Evolutionary conservation across 92 coral and sea anemone species (phyloP).

Genomic region (Palythoa heliodiscus): DNA sequence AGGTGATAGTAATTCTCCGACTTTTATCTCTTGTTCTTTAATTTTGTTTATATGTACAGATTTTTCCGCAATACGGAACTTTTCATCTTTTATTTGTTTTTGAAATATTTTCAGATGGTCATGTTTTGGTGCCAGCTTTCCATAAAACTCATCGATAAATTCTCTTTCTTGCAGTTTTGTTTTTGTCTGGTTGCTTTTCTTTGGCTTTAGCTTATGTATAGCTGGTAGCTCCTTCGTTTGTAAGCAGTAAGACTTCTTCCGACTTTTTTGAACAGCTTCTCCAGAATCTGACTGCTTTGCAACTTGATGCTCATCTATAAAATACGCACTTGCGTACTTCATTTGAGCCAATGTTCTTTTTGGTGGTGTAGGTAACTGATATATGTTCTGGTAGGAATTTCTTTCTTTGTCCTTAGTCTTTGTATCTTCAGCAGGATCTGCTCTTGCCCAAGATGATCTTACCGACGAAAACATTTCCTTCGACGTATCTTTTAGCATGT

Average conservation of each 20-base stretch:
- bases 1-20: background rate
- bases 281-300: background rate
- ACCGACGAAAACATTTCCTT: slow-evolving; percentile 5
- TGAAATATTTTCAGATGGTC: background rate
- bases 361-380: background rate
- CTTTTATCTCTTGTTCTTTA: background rate
- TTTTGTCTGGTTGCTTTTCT: background rate
- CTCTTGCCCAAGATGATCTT: slow-evolving; percentile 18
- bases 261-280: background rate
- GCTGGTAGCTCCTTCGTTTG: background rate
- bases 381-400: background rate
- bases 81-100: background rate
- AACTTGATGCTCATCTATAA: background rate
- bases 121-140: slow-evolving; percentile 12
- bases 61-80: slow-evolving; percentile 8
- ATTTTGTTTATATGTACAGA: background rate
- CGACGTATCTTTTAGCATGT: background rate
- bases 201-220: background rate
- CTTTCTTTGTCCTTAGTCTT: background rate
- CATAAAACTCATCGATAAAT: slow-evolving; percentile 13
- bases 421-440: background rate
- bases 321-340: background rate
- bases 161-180: slow-evolving; percentile 4
- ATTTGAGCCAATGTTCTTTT: background rate
- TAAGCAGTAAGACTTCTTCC: background rate